A percentile compares a stretch with the other conserved stretches of the same genome.
Evolutionary conservation across 2,888 invertebrate species (phyloP).

Genomic region (Allophyes oxyacanthae): DNA sequence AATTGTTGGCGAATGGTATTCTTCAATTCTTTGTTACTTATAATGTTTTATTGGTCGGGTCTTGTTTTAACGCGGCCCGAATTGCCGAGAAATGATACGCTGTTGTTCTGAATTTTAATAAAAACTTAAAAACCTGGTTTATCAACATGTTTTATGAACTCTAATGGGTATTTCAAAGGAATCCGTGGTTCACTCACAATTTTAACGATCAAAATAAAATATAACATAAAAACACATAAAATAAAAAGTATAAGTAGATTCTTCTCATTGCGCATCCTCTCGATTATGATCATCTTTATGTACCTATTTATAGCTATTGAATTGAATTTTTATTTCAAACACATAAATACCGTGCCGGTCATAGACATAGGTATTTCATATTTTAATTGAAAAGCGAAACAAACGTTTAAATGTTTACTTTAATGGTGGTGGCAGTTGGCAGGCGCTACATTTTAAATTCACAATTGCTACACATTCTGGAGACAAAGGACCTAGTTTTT

Average conservation of each 20-base stretch:
- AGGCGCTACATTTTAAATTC: slow-evolving; percentile 37
- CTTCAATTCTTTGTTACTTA: slow-evolving; percentile 57
- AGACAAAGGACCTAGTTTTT: slow-evolving; percentile 69
- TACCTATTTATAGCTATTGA: slow-evolving; percentile 17
- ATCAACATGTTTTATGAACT: slow-evolving; percentile 17
- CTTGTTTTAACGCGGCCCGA: slow-evolving; percentile 31
- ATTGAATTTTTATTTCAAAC: slow-evolving; percentile 9
- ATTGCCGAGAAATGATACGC: slow-evolving; percentile 15
- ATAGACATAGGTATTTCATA: slow-evolving; percentile 23
- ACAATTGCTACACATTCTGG: slow-evolving; percentile 52
- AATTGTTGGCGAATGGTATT: slow-evolving; percentile 61
- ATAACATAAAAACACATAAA: slow-evolving; percentile 18
- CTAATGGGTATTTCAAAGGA: slow-evolving; percentile 17
- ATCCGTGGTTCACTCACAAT: slow-evolving; percentile 4
- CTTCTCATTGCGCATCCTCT: slow-evolving; percentile 9
- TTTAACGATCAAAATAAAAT: slow-evolving; percentile 31
- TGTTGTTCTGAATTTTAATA: slow-evolving; percentile 9
- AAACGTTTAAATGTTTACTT: slow-evolving; percentile 40
- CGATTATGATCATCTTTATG: slow-evolving; percentile 14
- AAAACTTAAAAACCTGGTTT: slow-evolving; percentile 24
- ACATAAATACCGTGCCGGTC: slow-evolving; percentile 8
- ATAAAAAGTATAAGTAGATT: slow-evolving; percentile 12
- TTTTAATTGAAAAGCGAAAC: slow-evolving; percentile 29
- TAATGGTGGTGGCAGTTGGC: slow-evolving; percentile 42
- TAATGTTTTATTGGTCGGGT: slow-evolving; percentile 27